Evolutionary conservation across 2,888 invertebrate genomes (phyloP).

Genomic region (Apamea crenata): DNA sequence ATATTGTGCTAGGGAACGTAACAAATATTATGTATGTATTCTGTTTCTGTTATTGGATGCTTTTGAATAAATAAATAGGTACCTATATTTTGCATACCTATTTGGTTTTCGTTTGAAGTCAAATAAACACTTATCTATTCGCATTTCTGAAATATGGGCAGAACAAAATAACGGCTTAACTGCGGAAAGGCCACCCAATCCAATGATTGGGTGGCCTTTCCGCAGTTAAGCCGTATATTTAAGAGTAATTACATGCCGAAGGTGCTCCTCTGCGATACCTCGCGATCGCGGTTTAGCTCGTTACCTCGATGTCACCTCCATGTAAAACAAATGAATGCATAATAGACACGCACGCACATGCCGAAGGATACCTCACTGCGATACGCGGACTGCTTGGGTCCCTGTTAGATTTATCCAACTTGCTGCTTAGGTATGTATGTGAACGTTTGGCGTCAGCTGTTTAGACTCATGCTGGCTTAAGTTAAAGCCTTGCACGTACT

Average conservation of each 20-base stretch:
- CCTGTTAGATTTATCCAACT: too few relatives aligned
- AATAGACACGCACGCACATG: too few relatives aligned
- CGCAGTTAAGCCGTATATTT: too few relatives aligned
- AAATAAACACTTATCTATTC: slow-evolving; percentile 36
- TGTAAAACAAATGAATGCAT: too few relatives aligned
- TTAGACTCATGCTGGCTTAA: background rate
- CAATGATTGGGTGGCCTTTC: too few relatives aligned
- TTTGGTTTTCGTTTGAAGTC: slow-evolving; percentile 26
- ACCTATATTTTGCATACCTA: slow-evolving; percentile 48
- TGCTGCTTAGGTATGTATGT: background rate
- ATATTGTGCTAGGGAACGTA: slow-evolving; percentile 79
- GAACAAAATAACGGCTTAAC: background rate
- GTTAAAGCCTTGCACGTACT: background rate
- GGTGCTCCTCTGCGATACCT: too few relatives aligned
- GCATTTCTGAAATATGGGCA: background rate
- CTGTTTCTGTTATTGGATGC: slow-evolving; percentile 71
- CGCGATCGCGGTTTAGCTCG: too few relatives aligned
- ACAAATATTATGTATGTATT: slow-evolving; percentile 84
- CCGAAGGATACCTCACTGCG: too few relatives aligned
- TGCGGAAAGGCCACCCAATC: background rate
- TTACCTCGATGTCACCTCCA: too few relatives aligned
- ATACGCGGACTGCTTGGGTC: too few relatives aligned
- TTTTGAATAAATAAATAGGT: slow-evolving; percentile 70
- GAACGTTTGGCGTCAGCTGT: background rate
- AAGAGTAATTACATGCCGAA: too few relatives aligned